These are phyloP conservation scores for Agrilus planipennis DNA, from an alignment of 1,140 invertebrate genomes.

Conservation along the genomic window DNA sequence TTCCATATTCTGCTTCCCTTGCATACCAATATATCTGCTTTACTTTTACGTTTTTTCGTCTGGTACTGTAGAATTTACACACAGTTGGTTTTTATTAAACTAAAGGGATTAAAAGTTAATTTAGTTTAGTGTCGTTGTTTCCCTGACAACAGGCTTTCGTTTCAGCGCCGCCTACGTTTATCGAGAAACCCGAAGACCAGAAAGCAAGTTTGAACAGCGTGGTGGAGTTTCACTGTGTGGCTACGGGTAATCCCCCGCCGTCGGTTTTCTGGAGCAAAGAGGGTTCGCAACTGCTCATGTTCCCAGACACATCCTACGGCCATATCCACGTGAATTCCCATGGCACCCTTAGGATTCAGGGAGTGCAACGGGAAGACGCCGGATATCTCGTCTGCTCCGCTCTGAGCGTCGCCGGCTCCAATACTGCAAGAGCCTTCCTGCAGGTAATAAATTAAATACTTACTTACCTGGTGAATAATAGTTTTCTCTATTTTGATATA, in stretches of 20 bases:
- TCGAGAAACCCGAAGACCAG: conserved; percentile 64
- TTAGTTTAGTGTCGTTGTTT: too few relatives aligned
- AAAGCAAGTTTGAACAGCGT: conserved; percentile 62
- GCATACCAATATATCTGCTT: too few relatives aligned
- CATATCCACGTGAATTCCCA: conserved; percentile 61
- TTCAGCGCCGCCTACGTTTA: conserved; percentile 67
- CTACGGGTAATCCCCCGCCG: conserved; percentile 70
- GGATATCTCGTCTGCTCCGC: conserved; percentile 82
- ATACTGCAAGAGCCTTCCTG: conserved; percentile 63
- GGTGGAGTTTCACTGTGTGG: conserved; percentile 70
- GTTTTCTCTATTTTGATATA: too few relatives aligned
- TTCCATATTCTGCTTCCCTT: too few relatives aligned
- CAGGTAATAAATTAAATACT: conserved; percentile 46
- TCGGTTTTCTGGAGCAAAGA: conserved; percentile 82
- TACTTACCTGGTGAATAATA: too few relatives aligned
- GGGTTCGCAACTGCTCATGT: conserved; percentile 72
- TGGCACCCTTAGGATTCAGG: conserved; percentile 63
- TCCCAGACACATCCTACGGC: conserved; percentile 67
- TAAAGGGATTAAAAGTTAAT: too few relatives aligned
- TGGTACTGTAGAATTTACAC: too few relatives aligned
- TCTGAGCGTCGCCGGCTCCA: conserved; percentile 72
- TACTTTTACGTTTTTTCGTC: too few relatives aligned
- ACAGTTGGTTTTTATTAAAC: too few relatives aligned
- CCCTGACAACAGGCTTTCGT: too few relatives aligned
- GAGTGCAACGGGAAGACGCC: conserved; percentile 66